Conservation (phyloP, 1,140 invertebrate genomes). For the Platyscapa corneri region DNA sequence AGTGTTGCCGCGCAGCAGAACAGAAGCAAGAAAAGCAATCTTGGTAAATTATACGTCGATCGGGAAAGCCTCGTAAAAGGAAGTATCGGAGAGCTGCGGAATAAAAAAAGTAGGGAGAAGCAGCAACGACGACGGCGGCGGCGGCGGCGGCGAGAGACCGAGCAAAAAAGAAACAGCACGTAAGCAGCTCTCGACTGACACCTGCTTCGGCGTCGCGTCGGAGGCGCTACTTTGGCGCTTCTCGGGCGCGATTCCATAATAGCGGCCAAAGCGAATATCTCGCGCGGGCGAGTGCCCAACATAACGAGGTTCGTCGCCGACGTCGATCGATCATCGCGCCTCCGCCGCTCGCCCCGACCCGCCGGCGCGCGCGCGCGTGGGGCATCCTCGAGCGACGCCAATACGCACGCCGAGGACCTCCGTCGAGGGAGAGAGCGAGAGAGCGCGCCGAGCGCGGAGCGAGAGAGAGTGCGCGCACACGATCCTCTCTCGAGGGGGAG, state of each 20-base stretch:
- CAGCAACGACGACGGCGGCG: too few species aligned
- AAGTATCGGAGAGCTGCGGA: not conserved
- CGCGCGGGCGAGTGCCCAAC: not conserved
- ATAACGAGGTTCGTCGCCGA: slow-evolving; percentile 22
- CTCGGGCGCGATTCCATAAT: slow-evolving; percentile 17
- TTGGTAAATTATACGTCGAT: not conserved
- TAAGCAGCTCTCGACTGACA: slow-evolving; percentile 3
- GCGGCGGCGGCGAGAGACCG: not conserved
- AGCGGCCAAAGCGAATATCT: not conserved
- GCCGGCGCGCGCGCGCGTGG: not conserved
- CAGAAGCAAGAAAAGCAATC: too few species aligned
- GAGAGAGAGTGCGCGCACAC: slow-evolving; percentile 14
- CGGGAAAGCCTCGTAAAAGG: not conserved
- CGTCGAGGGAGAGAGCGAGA: not conserved
- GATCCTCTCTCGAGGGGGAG: slow-evolving; percentile 39
- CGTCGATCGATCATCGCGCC: slow-evolving; percentile 43
- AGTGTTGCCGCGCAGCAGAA: too few species aligned
- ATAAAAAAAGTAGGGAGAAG: not conserved
- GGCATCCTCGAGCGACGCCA: not conserved
- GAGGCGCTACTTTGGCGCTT: slow-evolving; percentile 17
- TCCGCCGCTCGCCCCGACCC: not conserved
- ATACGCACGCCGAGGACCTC: not conserved
- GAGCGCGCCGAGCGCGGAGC: not conserved
- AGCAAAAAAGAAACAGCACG: slow-evolving; percentile 1
- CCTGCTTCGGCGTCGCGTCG: not conserved